Evolutionary conservation across 2,797 vertebrate species (phyloP).

Genomic region (Sandelia bainsii): DNA sequence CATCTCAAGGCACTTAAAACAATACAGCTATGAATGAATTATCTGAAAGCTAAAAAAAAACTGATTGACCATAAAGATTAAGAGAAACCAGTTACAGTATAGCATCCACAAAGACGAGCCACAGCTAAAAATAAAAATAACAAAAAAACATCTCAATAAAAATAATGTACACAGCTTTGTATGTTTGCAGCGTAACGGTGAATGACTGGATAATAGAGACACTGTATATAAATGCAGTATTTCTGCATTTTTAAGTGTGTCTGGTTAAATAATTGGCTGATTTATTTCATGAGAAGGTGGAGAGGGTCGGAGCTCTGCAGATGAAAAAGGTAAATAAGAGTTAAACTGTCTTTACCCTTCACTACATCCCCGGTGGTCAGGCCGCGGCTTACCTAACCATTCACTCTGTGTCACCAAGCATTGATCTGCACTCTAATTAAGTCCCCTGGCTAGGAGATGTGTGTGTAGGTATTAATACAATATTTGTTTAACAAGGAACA

Average conservation of each 20-base stretch:
- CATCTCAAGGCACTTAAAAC: too few species aligned
- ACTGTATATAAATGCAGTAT: too few species aligned
- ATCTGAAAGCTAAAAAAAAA: too few species aligned
- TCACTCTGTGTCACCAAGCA: slow-evolving; percentile 61
- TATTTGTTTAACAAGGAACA: slow-evolving; percentile 2
- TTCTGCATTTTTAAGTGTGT: too few species aligned
- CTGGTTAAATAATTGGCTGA: too few species aligned
- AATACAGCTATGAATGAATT: not conserved
- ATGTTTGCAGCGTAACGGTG: not conserved
- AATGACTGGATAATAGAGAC: too few species aligned
- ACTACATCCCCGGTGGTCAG: slow-evolving; percentile 21
- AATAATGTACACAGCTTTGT: not conserved
- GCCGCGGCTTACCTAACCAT: slow-evolving; percentile 27
- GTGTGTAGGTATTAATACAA: slow-evolving; percentile 1
- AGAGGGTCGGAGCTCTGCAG: not conserved
- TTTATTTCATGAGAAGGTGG: not conserved
- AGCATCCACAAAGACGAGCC: not conserved
- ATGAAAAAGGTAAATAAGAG: slow-evolving; percentile 40
- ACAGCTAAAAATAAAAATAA: not conserved
- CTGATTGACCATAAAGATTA: not conserved
- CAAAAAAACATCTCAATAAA: not conserved
- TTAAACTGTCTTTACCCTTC: slow-evolving; percentile 50
- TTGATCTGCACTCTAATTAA: slow-evolving; percentile 61
- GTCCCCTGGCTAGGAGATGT: slow-evolving; percentile 36
- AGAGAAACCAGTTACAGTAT: not conserved